Evolutionary conservation across 2,113 vertebrate species (phyloP).

Genomic region (Menura novaehollandiae): DNA sequence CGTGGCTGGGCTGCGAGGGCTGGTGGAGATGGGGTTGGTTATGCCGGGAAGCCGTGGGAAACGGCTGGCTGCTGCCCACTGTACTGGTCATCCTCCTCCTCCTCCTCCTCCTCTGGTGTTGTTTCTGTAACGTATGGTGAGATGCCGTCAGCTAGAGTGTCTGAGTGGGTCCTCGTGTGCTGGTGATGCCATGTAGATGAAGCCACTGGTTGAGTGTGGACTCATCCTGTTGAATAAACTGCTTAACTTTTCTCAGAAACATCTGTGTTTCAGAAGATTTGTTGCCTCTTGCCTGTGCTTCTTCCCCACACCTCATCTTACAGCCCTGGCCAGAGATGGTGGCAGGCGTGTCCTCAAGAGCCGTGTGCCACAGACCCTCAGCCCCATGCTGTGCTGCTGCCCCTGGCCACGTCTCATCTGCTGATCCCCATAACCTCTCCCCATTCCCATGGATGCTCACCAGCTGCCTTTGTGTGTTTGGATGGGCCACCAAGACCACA

Average conservation of each 20-base stretch:
- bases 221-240: slow-evolving; percentile 77
- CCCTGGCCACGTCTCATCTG: accelerated
- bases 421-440: accelerated
- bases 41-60: slow-evolving; percentile 11
- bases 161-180: slow-evolving; percentile 79
- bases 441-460: accelerated
- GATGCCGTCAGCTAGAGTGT: slow-evolving; percentile 81
- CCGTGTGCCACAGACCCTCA: not conserved
- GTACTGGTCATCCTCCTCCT: slow-evolving; percentile 59
- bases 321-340: accelerated
- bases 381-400: not conserved
- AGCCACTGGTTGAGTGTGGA: slow-evolving; percentile 85
- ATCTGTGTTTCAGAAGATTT: slow-evolving; percentile 3
- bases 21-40: not conserved
- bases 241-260: slow-evolving; percentile 75
- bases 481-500: not conserved
- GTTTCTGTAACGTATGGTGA: slow-evolving; percentile 79
- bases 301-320: not conserved
- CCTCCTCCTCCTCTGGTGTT: slow-evolving; percentile 61
- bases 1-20: slow-evolving; percentile 36
- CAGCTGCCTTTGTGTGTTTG: not conserved
- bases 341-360: not conserved
- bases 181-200: slow-evolving; percentile 78
- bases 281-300: not conserved
- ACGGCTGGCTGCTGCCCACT: slow-evolving; percentile 56